Evolutionary conservation across 1,140 invertebrate species (phyloP).

Genomic region (Phymastichus coffea): DNA sequence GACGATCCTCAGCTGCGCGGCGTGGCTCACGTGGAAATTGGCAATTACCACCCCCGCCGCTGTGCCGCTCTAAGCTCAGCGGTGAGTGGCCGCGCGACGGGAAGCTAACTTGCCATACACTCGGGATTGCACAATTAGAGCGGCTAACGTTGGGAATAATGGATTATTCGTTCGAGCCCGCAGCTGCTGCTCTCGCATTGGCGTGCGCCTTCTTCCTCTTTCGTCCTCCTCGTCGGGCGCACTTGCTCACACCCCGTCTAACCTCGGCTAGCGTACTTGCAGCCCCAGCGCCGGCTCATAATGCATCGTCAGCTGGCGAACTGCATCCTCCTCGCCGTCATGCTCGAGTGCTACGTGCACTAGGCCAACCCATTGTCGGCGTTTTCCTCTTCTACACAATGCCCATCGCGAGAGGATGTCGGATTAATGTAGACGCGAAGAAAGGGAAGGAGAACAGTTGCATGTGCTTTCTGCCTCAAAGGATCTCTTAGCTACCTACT

Average conservation of each 20-base stretch:
- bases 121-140: slow-evolving; percentile 16
- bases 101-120: slow-evolving; percentile 15
- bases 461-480: not conserved
- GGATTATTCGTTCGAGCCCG: not conserved
- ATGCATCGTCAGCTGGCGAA: slow-evolving; percentile 46
- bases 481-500: not conserved
- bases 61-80: not conserved
- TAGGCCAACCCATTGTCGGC: not conserved
- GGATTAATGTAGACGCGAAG: not conserved
- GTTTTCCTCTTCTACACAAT: not conserved
- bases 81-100: slow-evolving; percentile 13
- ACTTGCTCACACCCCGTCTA: not conserved
- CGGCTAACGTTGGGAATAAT: slow-evolving; percentile 19
- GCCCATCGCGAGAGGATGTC: not conserved
- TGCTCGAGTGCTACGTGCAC: slow-evolving; percentile 15
- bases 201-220: slow-evolving; percentile 34
- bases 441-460: not conserved
- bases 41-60: slow-evolving; percentile 37
- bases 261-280: slow-evolving; percentile 36
- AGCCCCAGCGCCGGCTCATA: slow-evolving; percentile 18
- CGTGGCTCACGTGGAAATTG: slow-evolving; percentile 38
- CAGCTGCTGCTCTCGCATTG: slow-evolving; percentile 9
- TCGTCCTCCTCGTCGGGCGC: slow-evolving; percentile 7
- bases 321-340: slow-evolving; percentile 37
- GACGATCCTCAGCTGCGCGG: not conserved